Evolutionary conservation across 2,113 vertebrate species (phyloP).

Genomic region (Callipepla squamata): DNA sequence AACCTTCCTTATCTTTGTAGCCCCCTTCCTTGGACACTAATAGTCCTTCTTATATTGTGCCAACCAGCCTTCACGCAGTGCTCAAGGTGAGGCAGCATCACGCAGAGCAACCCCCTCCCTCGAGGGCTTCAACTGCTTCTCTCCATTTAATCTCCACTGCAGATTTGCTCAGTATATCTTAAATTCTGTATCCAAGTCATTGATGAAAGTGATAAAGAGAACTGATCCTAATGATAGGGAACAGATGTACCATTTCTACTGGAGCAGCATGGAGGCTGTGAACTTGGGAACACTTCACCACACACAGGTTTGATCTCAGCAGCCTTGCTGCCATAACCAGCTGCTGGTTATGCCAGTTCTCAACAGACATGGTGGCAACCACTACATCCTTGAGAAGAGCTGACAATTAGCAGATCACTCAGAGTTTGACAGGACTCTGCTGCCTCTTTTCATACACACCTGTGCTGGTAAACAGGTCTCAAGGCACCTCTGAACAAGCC

Average conservation of each 20-base stretch:
- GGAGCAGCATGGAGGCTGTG: not conserved
- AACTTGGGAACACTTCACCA: not conserved
- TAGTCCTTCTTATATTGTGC: too few species aligned
- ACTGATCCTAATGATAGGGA: not conserved
- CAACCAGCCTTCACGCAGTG: too few species aligned
- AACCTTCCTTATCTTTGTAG: too few species aligned
- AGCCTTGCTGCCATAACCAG: not conserved
- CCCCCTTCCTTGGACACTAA: too few species aligned
- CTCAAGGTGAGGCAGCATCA: too few species aligned
- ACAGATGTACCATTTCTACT: not conserved
- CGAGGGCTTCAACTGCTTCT: too few species aligned
- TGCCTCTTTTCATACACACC: not conserved
- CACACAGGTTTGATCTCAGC: not conserved
- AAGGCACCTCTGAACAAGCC: not conserved
- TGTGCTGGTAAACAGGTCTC: not conserved
- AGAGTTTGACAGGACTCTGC: not conserved
- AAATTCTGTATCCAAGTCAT: too few species aligned
- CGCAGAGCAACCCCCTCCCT: too few species aligned
- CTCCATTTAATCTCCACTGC: too few species aligned
- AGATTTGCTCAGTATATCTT: too few species aligned
- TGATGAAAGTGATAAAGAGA: too few species aligned
- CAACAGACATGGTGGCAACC: not conserved
- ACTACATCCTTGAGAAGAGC: not conserved
- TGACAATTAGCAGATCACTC: not conserved
- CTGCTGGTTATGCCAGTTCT: rapidly evolving